A percentile compares a stretch with the other conserved stretches of the same genome.
These are phyloP conservation scores for Trilocha varians DNA, from an alignment of 2,888 invertebrate genomes.

Conservation along the genomic window DNA sequence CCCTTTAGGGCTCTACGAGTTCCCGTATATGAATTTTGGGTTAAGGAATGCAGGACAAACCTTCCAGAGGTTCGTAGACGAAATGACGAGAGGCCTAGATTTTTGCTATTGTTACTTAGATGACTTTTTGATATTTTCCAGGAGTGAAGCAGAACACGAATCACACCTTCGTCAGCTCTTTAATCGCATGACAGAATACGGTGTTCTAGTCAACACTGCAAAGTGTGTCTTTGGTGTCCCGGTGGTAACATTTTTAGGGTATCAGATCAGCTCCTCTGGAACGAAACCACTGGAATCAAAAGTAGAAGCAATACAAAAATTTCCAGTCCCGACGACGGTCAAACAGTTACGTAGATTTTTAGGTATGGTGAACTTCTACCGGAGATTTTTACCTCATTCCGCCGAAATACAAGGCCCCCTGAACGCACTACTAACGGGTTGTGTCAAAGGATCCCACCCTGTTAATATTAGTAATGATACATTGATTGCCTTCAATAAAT, in stretches of 20 bases:
- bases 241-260: slow-evolving; percentile 4
- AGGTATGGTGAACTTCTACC: no score
- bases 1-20: slow-evolving; percentile 26
- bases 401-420: no score
- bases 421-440: no score
- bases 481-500: no score
- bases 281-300: slow-evolving; percentile 4
- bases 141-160: slow-evolving; percentile 2
- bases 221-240: neutral
- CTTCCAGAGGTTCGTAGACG: slow-evolving; percentile 33
- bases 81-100: slow-evolving; percentile 8
- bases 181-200: neutral
- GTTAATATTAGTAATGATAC: no score
- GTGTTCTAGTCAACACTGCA: neutral
- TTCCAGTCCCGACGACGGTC: no score
- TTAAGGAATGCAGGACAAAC: slow-evolving; percentile 38
- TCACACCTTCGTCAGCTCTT: neutral
- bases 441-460: no score
- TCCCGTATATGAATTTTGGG: slow-evolving; percentile 27
- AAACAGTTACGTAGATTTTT: no score
- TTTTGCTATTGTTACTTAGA: slow-evolving; percentile 24
- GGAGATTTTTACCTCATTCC: no score
- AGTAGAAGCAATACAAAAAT: slow-evolving; percentile 11
- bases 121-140: slow-evolving; percentile 20
- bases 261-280: slow-evolving; percentile 3